phyloP scores from a whole-genome alignment of 1,140 invertebrate species.

The Neotoxoptera formosana region DNA sequence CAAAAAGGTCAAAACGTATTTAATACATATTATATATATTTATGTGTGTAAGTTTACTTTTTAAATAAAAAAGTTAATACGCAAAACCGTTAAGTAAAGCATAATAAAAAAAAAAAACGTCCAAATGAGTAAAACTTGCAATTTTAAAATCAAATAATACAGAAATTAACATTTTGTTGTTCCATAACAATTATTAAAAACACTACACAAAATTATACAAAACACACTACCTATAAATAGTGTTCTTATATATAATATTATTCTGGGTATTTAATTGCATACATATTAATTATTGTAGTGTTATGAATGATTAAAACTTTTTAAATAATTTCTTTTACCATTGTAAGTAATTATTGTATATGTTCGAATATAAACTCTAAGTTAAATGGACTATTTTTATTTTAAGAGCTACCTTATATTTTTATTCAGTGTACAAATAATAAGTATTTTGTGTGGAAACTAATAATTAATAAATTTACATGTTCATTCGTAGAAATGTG shows the following conservation, averaged over 20 bases:
- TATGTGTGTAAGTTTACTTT: background rate
- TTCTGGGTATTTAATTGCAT: too few relatives aligned
- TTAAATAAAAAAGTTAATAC: background rate
- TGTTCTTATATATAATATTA: too few relatives aligned
- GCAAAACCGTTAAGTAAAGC: background rate
- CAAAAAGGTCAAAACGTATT: background rate
- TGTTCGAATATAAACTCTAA: too few relatives aligned
- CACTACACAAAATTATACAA: background rate
- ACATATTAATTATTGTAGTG: too few relatives aligned
- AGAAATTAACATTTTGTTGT: background rate
- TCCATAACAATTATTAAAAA: background rate
- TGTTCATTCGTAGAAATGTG: background rate
- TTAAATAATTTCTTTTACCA: background rate
- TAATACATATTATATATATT: background rate
- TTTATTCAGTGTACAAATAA: too few relatives aligned
- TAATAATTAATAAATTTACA: too few relatives aligned
- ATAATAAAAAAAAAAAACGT: too few relatives aligned
- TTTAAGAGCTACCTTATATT: too few relatives aligned
- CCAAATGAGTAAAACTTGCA: background rate
- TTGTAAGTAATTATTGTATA: background rate
- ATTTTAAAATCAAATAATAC: background rate
- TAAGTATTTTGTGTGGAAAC: too few relatives aligned
- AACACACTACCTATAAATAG: too few relatives aligned
- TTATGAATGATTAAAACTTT: too few relatives aligned
- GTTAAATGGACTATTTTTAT: too few relatives aligned